phyloP scores from a whole-genome alignment of 2,888 invertebrate genomes.

The Eupithecia centaureata region DNA sequence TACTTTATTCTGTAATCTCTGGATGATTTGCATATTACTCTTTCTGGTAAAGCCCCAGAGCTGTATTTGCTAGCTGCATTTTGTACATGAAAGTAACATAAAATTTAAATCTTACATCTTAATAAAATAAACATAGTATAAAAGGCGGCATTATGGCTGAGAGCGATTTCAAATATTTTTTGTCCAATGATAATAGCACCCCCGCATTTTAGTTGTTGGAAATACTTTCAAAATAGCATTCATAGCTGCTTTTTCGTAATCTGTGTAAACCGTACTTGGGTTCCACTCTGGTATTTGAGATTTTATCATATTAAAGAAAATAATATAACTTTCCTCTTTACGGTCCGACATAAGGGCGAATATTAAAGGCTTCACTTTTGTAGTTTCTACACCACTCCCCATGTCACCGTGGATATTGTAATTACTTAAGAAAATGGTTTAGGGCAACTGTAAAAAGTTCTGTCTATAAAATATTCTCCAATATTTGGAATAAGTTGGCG shows the following conservation, averaged over 20 bases:
- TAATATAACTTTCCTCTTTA: slow-evolving; percentile 25
- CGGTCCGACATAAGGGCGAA: slow-evolving; percentile 34
- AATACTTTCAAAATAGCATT: slow-evolving; percentile 23
- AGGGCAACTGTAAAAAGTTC: slow-evolving; percentile 32
- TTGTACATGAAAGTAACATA: no score
- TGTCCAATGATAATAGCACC: slow-evolving; percentile 31
- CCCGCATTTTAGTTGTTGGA: slow-evolving; percentile 22
- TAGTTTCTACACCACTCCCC: slow-evolving; percentile 27
- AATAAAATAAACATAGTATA: no score
- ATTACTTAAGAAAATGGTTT: slow-evolving; percentile 25
- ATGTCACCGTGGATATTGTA: slow-evolving; percentile 34
- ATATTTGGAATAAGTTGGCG: background rate
- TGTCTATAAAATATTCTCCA: slow-evolving; percentile 20
- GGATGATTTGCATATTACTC: no score
- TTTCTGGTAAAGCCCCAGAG: no score
- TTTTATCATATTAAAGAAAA: slow-evolving; percentile 32
- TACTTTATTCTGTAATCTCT: no score
- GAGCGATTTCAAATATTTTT: slow-evolving; percentile 14
- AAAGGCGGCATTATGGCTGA: no score
- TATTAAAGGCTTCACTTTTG: slow-evolving; percentile 30
- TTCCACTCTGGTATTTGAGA: slow-evolving; percentile 34
- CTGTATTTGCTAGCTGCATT: no score
- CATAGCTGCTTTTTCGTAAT: slow-evolving; percentile 30
- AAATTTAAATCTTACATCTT: no score
- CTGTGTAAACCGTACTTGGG: slow-evolving; percentile 17